These are phyloP conservation scores for Tyrannus savana DNA, from an alignment of 2,113 vertebrate genomes.

Conservation along the genomic window DNA sequence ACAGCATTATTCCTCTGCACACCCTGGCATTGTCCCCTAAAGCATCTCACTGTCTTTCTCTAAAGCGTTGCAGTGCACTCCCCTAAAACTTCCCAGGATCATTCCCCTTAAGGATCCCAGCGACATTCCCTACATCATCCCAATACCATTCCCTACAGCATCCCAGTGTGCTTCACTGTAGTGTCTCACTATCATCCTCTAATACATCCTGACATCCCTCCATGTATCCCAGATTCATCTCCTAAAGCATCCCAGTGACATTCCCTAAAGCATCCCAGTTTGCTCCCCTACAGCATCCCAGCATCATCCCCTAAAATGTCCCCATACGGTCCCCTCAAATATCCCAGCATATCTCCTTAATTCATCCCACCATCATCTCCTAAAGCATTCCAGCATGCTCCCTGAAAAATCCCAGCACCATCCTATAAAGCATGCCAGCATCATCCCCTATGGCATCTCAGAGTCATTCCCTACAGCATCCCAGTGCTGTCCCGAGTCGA, in stretches of 20 bases:
- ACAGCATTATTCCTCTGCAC: background rate
- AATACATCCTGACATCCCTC: too few relatives aligned
- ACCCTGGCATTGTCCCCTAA: background rate
- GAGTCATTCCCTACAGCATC: background rate
- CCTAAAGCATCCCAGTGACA: background rate
- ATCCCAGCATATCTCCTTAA: background rate
- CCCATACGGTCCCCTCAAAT: background rate
- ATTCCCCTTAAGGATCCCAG: background rate
- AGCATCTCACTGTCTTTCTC: background rate
- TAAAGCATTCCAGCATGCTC: background rate
- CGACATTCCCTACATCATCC: background rate
- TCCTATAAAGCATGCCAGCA: background rate
- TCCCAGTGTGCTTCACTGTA: accelerated
- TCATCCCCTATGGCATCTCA: background rate
- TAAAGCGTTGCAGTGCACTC: background rate
- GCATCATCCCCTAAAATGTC: background rate
- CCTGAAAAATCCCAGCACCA: background rate
- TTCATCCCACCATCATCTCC: background rate
- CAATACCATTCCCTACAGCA: background rate
- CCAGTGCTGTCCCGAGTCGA: background rate
- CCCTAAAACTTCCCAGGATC: too few relatives aligned
- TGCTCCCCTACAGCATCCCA: background rate
- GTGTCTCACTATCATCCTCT: background rate
- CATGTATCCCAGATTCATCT: too few relatives aligned
- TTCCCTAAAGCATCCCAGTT: background rate